Evolutionary conservation across 2,888 invertebrate genomes (phyloP).

Genomic region (Sinotaia quadrata): DNA sequence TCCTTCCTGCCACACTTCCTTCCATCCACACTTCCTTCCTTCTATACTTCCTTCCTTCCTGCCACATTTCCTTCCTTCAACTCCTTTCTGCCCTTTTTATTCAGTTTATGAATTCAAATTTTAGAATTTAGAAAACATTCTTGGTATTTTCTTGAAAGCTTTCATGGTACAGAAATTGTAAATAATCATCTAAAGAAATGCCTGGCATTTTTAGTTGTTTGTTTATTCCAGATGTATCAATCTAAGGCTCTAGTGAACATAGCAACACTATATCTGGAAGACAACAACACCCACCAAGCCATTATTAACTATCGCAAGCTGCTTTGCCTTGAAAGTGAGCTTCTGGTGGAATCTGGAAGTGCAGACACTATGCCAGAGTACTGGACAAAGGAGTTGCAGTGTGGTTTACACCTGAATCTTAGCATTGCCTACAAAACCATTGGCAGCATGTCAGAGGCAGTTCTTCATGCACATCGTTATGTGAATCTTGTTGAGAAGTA

Average conservation of each 20-base stretch:
- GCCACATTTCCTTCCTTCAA: no score
- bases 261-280: conserved; percentile 66
- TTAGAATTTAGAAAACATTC: no score
- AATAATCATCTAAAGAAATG: no score
- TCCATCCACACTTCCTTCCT: no score
- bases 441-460: conserved; percentile 60
- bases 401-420: conserved; percentile 67
- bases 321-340: conserved; percentile 61
- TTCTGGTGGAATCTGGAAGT: conserved; percentile 43
- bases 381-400: conserved; percentile 66
- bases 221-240: conserved; percentile 55
- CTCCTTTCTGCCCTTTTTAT: no score
- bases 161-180: no score
- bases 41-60: no score
- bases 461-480: conserved; percentile 55
- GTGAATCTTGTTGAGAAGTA: conserved; percentile 23
- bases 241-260: conserved; percentile 68
- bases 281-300: conserved; percentile 63
- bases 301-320: conserved; percentile 68
- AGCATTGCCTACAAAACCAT: conserved; percentile 70
- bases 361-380: conserved; percentile 57
- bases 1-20: no score
- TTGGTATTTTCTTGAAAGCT: no score
- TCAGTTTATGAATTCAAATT: no score
- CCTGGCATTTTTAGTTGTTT: no score